Percentiles rank a stretch among this genome's conserved stretches.
Evolutionary conservation across 92 coral and sea anemone species (phyloP).

Genomic region (Parazoanthus swiftii): DNA sequence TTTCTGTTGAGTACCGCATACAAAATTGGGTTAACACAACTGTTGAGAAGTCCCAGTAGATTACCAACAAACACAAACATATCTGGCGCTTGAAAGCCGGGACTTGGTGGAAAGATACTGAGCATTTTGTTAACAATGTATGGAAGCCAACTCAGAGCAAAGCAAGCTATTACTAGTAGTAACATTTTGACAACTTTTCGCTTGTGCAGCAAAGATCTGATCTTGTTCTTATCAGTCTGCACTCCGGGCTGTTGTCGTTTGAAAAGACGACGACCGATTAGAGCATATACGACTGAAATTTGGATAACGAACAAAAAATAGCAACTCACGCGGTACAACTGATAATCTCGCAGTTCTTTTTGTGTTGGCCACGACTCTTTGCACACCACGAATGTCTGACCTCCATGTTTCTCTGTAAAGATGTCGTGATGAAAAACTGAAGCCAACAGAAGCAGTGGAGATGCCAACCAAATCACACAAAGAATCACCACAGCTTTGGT

Average conservation of each 20-base stretch:
- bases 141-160: conserved; percentile 79
- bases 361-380: conserved; percentile 69
- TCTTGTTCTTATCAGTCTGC: conserved; percentile 60
- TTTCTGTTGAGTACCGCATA: conserved; percentile 80
- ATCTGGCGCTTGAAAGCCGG: conserved; percentile 56
- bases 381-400: conserved; percentile 57
- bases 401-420: conserved; percentile 18
- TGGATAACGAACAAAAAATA: conserved; percentile 75
- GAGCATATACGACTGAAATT: conserved; percentile 70
- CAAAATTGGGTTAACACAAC: conserved; percentile 75
- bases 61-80: conserved; percentile 78
- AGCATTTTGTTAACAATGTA: conserved; percentile 79
- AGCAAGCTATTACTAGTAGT: conserved; percentile 68
- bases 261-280: conserved; percentile 68
- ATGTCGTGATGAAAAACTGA: conserved; percentile 72
- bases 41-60: conserved; percentile 73
- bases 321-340: conserved; percentile 63
- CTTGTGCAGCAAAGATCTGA: conserved; percentile 59
- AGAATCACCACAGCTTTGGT: conserved; percentile 56
- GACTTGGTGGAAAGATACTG: conserved; percentile 66
- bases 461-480: conserved; percentile 70
- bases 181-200: conserved; percentile 78
- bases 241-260: conserved; percentile 77
- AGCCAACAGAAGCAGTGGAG: conserved; percentile 72
- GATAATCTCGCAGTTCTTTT: conserved; percentile 56